Conservation (phyloP, 2,888 invertebrate genomes). For the Melanargia galathea region DNA sequence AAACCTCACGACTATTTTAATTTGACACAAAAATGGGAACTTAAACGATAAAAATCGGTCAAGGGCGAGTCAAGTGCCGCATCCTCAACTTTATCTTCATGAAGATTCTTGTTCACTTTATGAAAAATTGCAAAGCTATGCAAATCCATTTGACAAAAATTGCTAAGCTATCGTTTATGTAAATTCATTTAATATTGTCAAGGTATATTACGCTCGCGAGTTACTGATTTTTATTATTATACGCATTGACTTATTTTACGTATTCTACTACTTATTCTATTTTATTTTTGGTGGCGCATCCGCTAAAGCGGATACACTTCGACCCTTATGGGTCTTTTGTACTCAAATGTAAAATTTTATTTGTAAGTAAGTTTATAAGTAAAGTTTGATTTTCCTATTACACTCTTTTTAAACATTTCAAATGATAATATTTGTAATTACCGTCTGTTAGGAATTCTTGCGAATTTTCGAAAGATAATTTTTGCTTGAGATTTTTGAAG, state of each 20-base stretch:
- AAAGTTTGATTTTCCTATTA: too few species aligned
- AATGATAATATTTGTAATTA: constrained; percentile 32
- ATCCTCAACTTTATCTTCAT: background rate
- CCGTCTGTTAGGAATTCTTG: constrained; percentile 53
- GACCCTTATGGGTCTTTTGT: too few species aligned
- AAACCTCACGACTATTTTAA: background rate
- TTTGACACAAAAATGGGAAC: background rate
- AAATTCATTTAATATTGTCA: background rate
- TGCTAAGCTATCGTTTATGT: constrained; percentile 2
- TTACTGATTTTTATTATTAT: too few species aligned
- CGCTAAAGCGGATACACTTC: too few species aligned
- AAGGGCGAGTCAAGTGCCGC: background rate
- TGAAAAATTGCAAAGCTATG: background rate
- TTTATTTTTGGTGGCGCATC: too few species aligned
- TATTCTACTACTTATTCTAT: too few species aligned
- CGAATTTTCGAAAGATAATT: constrained; percentile 51
- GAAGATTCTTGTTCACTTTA: background rate
- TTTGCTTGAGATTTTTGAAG: constrained; percentile 55
- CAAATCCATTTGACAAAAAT: too few species aligned
- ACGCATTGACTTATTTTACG: too few species aligned
- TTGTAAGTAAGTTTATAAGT: too few species aligned
- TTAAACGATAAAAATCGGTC: constrained; percentile 1
- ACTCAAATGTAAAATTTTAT: too few species aligned
- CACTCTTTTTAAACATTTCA: too few species aligned
- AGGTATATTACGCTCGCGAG: background rate